Evolutionary conservation across 2,113 vertebrate genomes (phyloP).

Genomic region (Oryzias melastigma): DNA sequence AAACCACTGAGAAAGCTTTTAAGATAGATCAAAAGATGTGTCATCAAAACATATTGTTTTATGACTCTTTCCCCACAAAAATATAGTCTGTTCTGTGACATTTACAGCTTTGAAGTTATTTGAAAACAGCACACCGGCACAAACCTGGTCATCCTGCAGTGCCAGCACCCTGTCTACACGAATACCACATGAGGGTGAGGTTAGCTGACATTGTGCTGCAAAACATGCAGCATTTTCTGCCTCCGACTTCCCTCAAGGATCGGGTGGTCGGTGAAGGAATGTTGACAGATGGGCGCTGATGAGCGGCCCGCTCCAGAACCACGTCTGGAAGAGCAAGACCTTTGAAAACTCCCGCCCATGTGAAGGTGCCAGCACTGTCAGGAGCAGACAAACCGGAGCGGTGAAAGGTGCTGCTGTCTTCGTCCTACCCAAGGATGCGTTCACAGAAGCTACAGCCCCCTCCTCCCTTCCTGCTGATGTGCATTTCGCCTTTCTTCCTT

Average conservation of each 20-base stretch:
- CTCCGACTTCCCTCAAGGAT: slow-evolving; percentile 25
- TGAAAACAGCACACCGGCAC: slow-evolving; percentile 10
- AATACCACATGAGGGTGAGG: slow-evolving; percentile 44
- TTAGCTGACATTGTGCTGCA: slow-evolving; percentile 20
- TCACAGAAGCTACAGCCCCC: slow-evolving; percentile 1
- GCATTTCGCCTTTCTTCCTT: neutral
- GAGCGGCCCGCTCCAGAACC: slow-evolving; percentile 6
- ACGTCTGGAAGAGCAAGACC: neutral
- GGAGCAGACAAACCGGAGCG: slow-evolving; percentile 41
- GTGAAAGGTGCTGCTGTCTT: slow-evolving; percentile 45
- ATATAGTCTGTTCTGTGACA: too few relatives aligned
- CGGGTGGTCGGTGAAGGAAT: slow-evolving; percentile 46
- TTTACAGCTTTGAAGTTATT: slow-evolving; percentile 7
- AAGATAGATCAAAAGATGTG: too few relatives aligned
- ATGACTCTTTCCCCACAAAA: too few relatives aligned
- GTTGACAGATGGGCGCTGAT: slow-evolving; percentile 7
- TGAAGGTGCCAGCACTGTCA: slow-evolving; percentile 11
- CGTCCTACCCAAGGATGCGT: slow-evolving; percentile 10
- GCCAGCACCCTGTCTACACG: slow-evolving; percentile 30
- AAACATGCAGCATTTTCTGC: slow-evolving; percentile 22
- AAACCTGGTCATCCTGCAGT: slow-evolving; percentile 26
- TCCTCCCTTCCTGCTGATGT: neutral
- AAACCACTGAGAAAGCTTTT: too few relatives aligned
- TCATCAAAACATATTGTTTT: too few relatives aligned
- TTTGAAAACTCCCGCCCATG: neutral